These are phyloP conservation scores for Panurus biarmicus DNA, from an alignment of 2,113 vertebrate genomes.

Conservation along the genomic window DNA sequence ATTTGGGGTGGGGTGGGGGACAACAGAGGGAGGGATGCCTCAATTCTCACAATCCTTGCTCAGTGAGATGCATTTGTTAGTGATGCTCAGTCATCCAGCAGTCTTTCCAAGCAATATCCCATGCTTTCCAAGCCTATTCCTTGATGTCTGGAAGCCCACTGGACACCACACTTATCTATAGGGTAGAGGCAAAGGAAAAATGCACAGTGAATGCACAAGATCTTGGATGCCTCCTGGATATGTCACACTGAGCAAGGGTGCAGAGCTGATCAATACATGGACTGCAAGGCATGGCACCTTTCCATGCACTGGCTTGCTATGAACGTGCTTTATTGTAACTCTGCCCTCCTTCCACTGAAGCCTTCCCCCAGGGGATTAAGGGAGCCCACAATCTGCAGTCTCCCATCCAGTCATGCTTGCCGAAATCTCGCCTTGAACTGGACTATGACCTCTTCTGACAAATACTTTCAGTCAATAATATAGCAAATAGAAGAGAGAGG, in stretches of 20 bases:
- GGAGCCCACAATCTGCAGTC: background rate
- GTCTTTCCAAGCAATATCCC: background rate
- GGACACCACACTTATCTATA: background rate
- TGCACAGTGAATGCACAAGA: background rate
- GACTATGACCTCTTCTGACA: slow-evolving; percentile 3
- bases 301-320: accelerated
- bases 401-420: background rate
- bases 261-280: background rate
- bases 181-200: background rate
- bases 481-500: background rate
- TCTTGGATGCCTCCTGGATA: background rate
- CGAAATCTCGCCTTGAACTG: background rate
- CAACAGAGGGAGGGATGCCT: background rate
- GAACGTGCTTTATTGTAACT: background rate
- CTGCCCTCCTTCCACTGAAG: background rate
- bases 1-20: accelerated
- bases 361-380: background rate
- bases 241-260: background rate
- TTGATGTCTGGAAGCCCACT: background rate
- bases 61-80: background rate
- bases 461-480: slow-evolving; percentile 4
- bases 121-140: background rate
- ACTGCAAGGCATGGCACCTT: background rate
- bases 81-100: background rate
- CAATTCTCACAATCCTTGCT: background rate